Evolutionary conservation across 2,797 vertebrate species (phyloP).

Genomic region (Thamnophis elegans): DNA sequence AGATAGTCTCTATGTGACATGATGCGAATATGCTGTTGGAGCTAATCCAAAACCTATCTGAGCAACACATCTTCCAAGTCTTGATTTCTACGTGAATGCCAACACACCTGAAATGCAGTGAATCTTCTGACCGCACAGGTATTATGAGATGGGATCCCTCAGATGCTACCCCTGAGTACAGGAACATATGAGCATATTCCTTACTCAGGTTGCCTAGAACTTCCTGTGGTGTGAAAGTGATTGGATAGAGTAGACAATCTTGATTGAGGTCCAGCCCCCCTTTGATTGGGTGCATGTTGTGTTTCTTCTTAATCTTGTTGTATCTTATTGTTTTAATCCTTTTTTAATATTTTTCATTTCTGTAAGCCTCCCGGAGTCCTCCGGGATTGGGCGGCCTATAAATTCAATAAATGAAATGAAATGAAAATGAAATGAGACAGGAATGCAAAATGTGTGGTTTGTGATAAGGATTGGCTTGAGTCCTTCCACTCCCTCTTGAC

Average conservation of each 20-base stretch:
- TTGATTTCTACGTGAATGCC: not conserved
- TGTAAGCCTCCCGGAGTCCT: no score
- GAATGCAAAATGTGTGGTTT: not conserved
- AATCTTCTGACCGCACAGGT: not conserved
- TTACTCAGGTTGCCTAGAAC: not conserved
- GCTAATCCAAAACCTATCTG: not conserved
- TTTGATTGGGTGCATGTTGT: no score
- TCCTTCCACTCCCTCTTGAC: not conserved
- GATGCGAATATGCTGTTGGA: not conserved
- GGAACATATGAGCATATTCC: not conserved
- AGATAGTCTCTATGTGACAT: not conserved
- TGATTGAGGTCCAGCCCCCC: no score
- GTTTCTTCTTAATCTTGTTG: no score
- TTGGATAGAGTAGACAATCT: not conserved
- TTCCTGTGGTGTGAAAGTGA: not conserved
- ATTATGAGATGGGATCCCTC: not conserved
- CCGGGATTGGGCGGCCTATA: no score
- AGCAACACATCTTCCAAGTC: not conserved
- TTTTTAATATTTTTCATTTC: no score
- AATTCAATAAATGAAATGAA: no score
- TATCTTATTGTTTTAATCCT: no score
- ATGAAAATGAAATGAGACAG: no score
- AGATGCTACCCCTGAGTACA: not conserved
- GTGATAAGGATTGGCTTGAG: not conserved
- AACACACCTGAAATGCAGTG: not conserved